Conservation (phyloP, 2,888 invertebrate genomes). For the Acholoe squamosa region DNA sequence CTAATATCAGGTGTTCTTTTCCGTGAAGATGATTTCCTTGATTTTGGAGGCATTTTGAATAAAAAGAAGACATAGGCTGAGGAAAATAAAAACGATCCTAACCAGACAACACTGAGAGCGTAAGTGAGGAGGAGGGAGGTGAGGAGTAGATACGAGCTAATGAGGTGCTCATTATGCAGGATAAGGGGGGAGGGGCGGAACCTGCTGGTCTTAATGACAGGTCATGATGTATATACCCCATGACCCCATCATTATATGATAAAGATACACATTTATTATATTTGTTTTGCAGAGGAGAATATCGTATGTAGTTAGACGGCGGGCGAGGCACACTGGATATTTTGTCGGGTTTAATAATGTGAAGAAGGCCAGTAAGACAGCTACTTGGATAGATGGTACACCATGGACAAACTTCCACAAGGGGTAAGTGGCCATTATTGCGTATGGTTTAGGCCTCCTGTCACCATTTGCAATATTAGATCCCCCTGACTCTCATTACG, state of each 20-base stretch:
- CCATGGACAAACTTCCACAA: not conserved
- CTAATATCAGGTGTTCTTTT: too few relatives aligned
- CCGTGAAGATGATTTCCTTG: too few relatives aligned
- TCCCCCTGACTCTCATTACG: not conserved
- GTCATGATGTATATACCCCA: not conserved
- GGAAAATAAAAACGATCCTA: too few relatives aligned
- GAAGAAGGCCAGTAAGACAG: not conserved
- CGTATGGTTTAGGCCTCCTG: not conserved
- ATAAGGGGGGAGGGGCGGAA: too few relatives aligned
- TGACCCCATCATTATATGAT: not conserved
- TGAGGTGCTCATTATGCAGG: too few relatives aligned
- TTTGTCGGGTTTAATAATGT: conserved; percentile 14
- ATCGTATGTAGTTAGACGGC: not conserved
- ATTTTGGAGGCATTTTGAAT: too few relatives aligned
- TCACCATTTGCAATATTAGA: not conserved
- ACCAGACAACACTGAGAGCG: too few relatives aligned
- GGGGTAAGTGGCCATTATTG: not conserved
- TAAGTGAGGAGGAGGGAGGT: too few relatives aligned
- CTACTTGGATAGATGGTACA: conserved; percentile 34
- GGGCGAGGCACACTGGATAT: not conserved
- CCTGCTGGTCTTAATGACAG: too few relatives aligned
- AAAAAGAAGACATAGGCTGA: too few relatives aligned
- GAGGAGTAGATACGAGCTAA: too few relatives aligned
- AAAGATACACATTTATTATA: not conserved
- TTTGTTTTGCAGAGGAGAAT: not conserved